Conservation (phyloP, 2,113 vertebrate species). For the Mus musculus region GRCm39 chr1:152482501-152483000, state of each 20-base stretch:
- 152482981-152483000: conserved; percentile 4
- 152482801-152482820: background rate
- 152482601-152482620: background rate
- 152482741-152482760: background rate
- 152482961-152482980: conserved; percentile 39
- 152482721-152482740: background rate
- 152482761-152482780: background rate
- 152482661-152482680: background rate
- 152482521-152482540: background rate
- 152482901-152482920: conserved; percentile 48
- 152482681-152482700: background rate
- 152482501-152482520: background rate
- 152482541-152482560: background rate
- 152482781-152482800: background rate
- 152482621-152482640: background rate
- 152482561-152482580: background rate
- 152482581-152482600: background rate
- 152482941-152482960: conserved; percentile 1
- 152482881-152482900: conserved; percentile 29
- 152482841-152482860: conserved; percentile 13
- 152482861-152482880: background rate
- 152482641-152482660: background rate
- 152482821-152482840: background rate
- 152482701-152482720: background rate
- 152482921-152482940: conserved; percentile 52